phyloP scores from a whole-genome alignment of 2,888 invertebrate species.

The Masnerella sp. region DNA sequence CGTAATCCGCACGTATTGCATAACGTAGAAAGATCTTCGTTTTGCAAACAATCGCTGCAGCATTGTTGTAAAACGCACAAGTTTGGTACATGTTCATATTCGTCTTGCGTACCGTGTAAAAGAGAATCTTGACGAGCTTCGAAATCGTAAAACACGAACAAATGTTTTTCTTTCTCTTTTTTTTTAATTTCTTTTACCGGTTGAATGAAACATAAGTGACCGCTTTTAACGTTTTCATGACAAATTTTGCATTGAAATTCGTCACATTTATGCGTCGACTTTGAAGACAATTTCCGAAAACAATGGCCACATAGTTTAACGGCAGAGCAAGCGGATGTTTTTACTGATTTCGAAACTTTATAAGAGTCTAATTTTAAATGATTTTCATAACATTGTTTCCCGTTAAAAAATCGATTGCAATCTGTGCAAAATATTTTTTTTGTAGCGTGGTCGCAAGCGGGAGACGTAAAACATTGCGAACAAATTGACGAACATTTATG shows the following conservation, averaged over 20 bases:
- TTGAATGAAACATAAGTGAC: not conserved
- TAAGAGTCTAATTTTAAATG: not conserved
- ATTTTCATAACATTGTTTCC: not conserved
- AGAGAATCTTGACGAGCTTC: not conserved
- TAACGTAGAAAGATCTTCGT: not conserved
- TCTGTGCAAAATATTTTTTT: not conserved
- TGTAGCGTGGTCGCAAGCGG: not conserved
- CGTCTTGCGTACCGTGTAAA: not conserved
- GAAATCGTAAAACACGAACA: conserved; percentile 5
- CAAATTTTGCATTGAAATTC: not conserved
- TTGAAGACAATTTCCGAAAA: not conserved
- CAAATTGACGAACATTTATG: not conserved
- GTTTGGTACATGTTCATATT: conserved; percentile 13
- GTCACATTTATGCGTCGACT: not conserved
- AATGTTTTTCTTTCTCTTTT: not conserved
- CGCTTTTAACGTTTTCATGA: not conserved
- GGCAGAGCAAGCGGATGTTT: not conserved
- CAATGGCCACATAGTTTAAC: not conserved
- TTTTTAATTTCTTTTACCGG: not conserved
- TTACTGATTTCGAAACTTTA: not conserved
- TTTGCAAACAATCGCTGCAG: conserved; percentile 1
- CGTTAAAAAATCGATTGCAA: not conserved
- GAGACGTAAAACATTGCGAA: not conserved
- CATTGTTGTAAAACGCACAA: conserved; percentile 16
- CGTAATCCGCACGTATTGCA: conserved; percentile 30